These are phyloP conservation scores for Heterotilapia buettikoferi DNA, from an alignment of 2,113 vertebrate species.

Conservation along the genomic window DNA sequence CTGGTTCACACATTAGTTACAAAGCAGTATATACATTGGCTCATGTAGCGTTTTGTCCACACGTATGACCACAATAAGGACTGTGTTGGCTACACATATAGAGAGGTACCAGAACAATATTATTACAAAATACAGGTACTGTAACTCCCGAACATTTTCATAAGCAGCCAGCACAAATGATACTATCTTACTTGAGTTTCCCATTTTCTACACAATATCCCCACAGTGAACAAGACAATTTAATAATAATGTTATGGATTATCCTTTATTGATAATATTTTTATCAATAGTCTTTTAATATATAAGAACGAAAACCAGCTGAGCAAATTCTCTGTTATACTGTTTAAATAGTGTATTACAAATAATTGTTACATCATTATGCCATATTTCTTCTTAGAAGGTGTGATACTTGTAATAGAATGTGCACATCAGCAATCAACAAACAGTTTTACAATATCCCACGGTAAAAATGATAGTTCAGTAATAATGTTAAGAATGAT, in stretches of 20 bases:
- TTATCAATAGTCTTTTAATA: background rate
- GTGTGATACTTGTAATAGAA: background rate
- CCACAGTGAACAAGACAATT: background rate
- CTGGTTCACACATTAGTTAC: no score
- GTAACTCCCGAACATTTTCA: background rate
- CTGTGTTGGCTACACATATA: no score
- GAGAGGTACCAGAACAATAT: background rate
- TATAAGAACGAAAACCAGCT: background rate
- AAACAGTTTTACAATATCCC: background rate
- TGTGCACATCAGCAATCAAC: background rate
- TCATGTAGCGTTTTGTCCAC: no score
- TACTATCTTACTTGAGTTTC: accelerated
- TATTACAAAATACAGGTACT: background rate
- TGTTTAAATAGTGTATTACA: background rate
- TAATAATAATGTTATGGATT: background rate
- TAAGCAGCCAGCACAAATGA: background rate
- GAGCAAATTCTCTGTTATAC: background rate
- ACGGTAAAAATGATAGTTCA: background rate
- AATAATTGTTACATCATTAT: background rate
- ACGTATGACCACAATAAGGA: no score
- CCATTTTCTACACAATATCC: no score
- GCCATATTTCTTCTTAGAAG: background rate
- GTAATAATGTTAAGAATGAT: background rate
- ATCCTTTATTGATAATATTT: background rate
- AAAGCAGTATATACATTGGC: no score